Conservation (phyloP, 2,888 invertebrate species). For the Dendrolimus pini region DNA sequence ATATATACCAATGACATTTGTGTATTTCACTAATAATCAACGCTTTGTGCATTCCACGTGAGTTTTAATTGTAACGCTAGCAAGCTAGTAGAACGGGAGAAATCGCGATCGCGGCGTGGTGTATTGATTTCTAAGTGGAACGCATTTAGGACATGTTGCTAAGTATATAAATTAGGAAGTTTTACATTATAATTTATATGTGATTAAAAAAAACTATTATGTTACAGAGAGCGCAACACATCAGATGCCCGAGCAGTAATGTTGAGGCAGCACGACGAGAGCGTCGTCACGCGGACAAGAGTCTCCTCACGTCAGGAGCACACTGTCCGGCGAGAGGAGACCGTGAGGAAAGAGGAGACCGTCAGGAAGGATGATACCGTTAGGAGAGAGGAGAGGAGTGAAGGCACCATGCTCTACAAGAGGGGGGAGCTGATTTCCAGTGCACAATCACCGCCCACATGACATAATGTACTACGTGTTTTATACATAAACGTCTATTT, state of each 20-base stretch:
- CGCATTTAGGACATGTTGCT: too few species aligned
- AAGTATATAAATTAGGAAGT: too few species aligned
- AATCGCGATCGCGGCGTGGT: too few species aligned
- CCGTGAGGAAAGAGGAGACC: constrained; percentile 12
- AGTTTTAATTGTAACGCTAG: too few species aligned
- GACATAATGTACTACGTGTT: constrained; percentile 52
- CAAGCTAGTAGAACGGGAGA: too few species aligned
- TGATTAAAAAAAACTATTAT: constrained; percentile 1
- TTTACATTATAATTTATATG: neutral
- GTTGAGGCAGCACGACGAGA: constrained; percentile 61
- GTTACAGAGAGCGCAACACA: constrained; percentile 68
- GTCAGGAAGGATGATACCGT: constrained; percentile 16
- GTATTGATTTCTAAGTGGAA: too few species aligned
- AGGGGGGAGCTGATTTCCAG: constrained; percentile 89
- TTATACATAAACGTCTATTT: constrained; percentile 72
- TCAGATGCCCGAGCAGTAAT: constrained; percentile 60
- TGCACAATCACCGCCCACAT: constrained; percentile 72
- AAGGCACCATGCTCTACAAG: constrained; percentile 81
- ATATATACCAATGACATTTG: too few species aligned
- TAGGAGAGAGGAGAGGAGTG: constrained; percentile 33
- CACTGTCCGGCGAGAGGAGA: constrained; percentile 59
- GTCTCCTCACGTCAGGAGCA: constrained; percentile 32
- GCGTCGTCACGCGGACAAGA: constrained; percentile 69
- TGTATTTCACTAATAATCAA: too few species aligned
- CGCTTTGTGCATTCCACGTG: too few species aligned